Evolutionary conservation across 2,888 invertebrate genomes (phyloP).

Genomic region (Calliphora vomitoria): DNA sequence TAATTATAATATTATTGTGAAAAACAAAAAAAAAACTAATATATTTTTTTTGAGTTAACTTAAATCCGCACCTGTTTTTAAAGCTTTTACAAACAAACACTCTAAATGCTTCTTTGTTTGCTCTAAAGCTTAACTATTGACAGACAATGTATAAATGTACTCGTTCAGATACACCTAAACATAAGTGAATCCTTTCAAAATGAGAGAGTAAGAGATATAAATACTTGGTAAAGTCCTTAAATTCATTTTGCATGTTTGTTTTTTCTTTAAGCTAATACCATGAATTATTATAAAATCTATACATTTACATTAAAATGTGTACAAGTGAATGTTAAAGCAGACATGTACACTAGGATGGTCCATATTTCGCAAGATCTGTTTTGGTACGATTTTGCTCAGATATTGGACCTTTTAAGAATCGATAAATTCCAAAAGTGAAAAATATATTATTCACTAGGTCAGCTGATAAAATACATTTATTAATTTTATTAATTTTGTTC

Average conservation of each 20-base stretch:
- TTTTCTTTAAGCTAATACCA: slow-evolving; percentile 56
- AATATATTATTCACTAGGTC: no score
- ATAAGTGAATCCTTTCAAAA: not conserved
- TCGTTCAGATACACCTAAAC: not conserved
- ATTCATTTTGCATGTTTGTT: slow-evolving; percentile 34
- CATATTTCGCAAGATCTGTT: no score
- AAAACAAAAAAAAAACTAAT: no score
- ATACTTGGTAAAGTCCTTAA: slow-evolving; percentile 30
- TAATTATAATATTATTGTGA: not conserved
- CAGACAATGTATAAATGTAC: not conserved
- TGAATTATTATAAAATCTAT: slow-evolving; percentile 62
- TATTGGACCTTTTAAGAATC: no score
- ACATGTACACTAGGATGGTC: not conserved
- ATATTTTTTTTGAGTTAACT: no score
- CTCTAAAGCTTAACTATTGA: slow-evolving; percentile 27
- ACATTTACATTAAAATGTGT: slow-evolving; percentile 45
- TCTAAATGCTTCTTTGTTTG: slow-evolving; percentile 42
- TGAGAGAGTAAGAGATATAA: not conserved
- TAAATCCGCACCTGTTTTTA: slow-evolving; percentile 24
- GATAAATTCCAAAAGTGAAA: no score
- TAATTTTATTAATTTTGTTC: no score
- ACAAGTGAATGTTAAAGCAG: slow-evolving; percentile 11
- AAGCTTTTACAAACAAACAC: not conserved
- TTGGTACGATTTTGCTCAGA: no score
- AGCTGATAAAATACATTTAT: no score